Evolutionary conservation across 2,113 vertebrate species (phyloP).

Genomic region (Podilymbus podiceps): DNA sequence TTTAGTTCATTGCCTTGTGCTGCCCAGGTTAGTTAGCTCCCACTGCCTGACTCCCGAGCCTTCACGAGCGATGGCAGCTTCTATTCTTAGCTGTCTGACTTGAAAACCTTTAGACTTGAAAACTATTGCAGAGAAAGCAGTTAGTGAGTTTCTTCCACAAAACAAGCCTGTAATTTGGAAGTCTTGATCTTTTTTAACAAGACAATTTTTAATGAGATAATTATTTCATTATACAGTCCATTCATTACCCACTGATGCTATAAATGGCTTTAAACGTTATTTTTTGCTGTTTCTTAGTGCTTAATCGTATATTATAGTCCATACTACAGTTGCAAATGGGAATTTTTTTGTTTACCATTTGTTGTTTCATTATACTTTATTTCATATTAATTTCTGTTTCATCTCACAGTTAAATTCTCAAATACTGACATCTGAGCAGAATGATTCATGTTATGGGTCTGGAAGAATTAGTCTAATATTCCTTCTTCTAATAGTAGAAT

Average conservation of each 20-base stretch:
- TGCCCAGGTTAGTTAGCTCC: neutral
- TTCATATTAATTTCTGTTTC: neutral
- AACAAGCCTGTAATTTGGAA: neutral
- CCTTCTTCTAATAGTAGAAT: neutral
- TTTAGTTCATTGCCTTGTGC: neutral
- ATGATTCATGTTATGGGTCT: neutral
- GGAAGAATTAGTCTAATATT: neutral
- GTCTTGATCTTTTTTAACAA: neutral
- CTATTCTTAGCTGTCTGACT: neutral
- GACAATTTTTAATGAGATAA: neutral
- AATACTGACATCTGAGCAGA: neutral
- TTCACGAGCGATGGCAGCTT: neutral
- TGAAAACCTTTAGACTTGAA: neutral
- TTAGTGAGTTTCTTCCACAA: neutral
- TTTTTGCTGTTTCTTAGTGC: neutral
- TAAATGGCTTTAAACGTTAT: neutral
- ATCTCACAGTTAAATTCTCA: neutral
- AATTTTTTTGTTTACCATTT: neutral
- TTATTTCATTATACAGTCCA: constrained; percentile 11
- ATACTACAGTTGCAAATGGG: neutral
- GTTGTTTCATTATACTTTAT: neutral
- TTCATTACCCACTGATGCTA: neutral
- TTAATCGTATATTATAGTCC: neutral
- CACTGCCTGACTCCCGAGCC: neutral
- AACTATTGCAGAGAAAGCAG: neutral